A percentile compares a stretch with the other conserved stretches of the same genome.
Evolutionary conservation across 2,888 invertebrate genomes (phyloP).

Genomic region (Eristalinus aeneus): DNA sequence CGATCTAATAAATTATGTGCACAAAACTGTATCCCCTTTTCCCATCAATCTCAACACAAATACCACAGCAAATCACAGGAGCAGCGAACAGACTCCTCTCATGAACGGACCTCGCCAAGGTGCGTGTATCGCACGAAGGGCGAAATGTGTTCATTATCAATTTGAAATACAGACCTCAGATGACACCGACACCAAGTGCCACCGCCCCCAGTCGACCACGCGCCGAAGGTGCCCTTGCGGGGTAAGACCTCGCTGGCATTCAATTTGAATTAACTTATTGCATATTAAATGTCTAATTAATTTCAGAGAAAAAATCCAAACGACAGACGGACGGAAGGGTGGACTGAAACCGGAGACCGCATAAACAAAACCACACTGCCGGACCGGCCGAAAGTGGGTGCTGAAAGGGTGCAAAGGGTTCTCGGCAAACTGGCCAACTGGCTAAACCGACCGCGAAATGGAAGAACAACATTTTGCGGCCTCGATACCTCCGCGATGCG

Average conservation of each 20-base stretch:
- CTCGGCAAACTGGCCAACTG: background rate
- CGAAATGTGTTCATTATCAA: conserved; percentile 45
- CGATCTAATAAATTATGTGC: conserved; percentile 64
- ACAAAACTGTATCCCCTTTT: conserved; percentile 33
- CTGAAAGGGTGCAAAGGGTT: background rate
- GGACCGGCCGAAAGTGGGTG: background rate
- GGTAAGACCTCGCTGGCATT: conserved; percentile 6
- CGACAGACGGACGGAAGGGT: background rate
- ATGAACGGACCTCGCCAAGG: background rate
- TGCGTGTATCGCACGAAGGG: background rate
- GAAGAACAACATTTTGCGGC: background rate
- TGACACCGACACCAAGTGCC: conserved; percentile 34
- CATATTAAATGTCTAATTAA: conserved; percentile 60
- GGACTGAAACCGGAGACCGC: conserved; percentile 5
- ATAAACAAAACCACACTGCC: background rate
- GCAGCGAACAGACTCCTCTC: conserved; percentile 3
- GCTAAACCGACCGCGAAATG: background rate
- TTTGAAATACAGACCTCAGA: conserved; percentile 41
- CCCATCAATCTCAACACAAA: conserved; percentile 60
- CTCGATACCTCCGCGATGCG: background rate
- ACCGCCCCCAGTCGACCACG: background rate
- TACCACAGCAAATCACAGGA: conserved; percentile 51
- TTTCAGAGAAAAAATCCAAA: conserved; percentile 24
- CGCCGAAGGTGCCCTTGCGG: background rate
- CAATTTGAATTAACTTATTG: conserved; percentile 53